phyloP scores from a whole-genome alignment of 1,140 invertebrate genomes.

The Leptonema lineaticorne region DNA sequence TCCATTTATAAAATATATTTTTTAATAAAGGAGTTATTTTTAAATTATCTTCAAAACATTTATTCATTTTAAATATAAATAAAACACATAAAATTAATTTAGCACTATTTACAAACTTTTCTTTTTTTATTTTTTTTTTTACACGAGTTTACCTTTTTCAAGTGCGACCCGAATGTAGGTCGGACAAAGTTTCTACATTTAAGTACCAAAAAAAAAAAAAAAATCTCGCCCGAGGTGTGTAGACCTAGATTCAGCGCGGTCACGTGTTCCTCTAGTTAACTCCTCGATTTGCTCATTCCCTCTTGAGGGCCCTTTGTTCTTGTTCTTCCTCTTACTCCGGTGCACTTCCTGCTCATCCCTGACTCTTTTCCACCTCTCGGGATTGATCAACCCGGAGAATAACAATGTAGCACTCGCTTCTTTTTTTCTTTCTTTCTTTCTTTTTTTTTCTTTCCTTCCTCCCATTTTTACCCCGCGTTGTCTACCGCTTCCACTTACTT shows the following conservation, averaged over 20 bases:
- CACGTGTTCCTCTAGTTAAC: slow-evolving; percentile 12
- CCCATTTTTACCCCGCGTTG: background rate
- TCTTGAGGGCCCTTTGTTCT: slow-evolving; percentile 16
- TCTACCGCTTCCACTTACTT: background rate
- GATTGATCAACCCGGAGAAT: slow-evolving; percentile 29
- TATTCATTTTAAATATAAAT: too few relatives aligned
- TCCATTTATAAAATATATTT: too few relatives aligned
- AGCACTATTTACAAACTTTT: too few relatives aligned
- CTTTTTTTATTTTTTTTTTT: too few relatives aligned
- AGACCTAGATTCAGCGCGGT: too few relatives aligned
- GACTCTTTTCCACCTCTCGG: background rate
- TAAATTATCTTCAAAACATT: too few relatives aligned
- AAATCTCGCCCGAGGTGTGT: background rate
- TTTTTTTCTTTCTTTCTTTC: background rate
- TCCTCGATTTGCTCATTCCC: slow-evolving; percentile 28
- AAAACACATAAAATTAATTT: too few relatives aligned
- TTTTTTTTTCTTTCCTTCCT: background rate
- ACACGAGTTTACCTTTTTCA: too few relatives aligned
- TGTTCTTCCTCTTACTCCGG: slow-evolving; percentile 6
- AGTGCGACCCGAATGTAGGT: too few relatives aligned
- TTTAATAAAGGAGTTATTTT: too few relatives aligned
- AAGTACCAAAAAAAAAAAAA: background rate
- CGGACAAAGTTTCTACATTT: background rate
- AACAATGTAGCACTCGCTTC: slow-evolving; percentile 10
- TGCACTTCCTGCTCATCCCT: background rate